Evolutionary conservation across 2,888 invertebrate genomes (phyloP).

Genomic region (Drosophila peninsularis): DNA sequence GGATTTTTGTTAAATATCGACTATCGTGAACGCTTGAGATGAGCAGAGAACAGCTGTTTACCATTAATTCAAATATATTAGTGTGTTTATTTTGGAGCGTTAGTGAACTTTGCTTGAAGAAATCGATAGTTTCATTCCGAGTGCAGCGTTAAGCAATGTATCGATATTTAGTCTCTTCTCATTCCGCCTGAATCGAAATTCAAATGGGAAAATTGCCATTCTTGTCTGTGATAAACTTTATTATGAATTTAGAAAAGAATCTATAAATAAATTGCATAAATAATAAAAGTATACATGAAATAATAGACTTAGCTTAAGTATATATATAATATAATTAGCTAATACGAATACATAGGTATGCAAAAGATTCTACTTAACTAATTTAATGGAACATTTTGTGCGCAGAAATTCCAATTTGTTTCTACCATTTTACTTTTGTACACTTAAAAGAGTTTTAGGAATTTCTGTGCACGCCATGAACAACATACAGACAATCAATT

Average conservation of each 20-base stretch:
- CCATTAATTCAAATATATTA: background rate
- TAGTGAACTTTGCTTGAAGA: no score
- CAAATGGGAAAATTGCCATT: slow-evolving; percentile 4
- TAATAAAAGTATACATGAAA: slow-evolving; percentile 62
- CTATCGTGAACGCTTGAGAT: background rate
- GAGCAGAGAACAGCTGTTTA: background rate
- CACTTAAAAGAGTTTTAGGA: slow-evolving; percentile 26
- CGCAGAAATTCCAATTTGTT: slow-evolving; percentile 30
- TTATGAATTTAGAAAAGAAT: slow-evolving; percentile 62
- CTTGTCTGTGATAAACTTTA: slow-evolving; percentile 55
- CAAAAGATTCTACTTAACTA: slow-evolving; percentile 58
- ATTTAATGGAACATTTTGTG: slow-evolving; percentile 50
- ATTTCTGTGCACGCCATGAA: slow-evolving; percentile 46
- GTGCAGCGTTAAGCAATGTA: background rate
- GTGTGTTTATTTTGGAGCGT: background rate
- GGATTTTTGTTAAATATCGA: background rate
- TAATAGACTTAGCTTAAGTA: slow-evolving; percentile 58
- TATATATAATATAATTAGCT: slow-evolving; percentile 58
- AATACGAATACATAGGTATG: slow-evolving; percentile 65
- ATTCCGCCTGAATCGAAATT: background rate
- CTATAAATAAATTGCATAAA: slow-evolving; percentile 70
- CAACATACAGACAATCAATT: slow-evolving; percentile 51
- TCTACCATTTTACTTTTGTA: slow-evolving; percentile 37
- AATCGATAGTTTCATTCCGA: slow-evolving; percentile 17
- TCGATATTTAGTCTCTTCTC: slow-evolving; percentile 10